Conservation (phyloP, 2,797 vertebrate species). For the Coregonus sp. region DNA sequence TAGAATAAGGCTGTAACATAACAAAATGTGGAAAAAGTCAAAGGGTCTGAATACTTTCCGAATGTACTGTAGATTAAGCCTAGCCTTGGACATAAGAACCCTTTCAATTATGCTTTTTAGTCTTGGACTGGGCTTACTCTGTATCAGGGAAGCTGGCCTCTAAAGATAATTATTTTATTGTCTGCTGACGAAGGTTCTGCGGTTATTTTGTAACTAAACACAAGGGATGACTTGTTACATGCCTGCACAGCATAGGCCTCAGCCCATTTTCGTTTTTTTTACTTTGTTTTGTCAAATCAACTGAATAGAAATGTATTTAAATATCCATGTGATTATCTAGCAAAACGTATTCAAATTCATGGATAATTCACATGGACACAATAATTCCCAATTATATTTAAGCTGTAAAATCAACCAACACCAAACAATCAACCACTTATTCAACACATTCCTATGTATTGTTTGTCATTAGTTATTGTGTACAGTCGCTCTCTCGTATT, state of each 20-base stretch:
- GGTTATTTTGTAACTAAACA: background rate
- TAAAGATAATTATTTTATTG: background rate
- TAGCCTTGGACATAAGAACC: background rate
- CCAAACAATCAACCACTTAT: background rate
- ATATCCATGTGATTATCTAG: slow-evolving; percentile 11
- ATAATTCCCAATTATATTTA: background rate
- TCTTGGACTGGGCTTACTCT: background rate
- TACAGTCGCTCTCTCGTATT: slow-evolving; percentile 39
- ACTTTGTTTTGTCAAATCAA: slow-evolving; percentile 6
- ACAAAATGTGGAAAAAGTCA: too few species aligned
- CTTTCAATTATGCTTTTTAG: background rate
- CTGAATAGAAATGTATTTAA: slow-evolving; percentile 4
- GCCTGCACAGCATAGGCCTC: background rate
- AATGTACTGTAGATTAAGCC: background rate
- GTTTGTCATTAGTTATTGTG: background rate
- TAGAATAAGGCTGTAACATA: too few species aligned
- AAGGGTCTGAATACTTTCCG: too few species aligned
- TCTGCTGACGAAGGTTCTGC: background rate
- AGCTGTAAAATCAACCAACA: background rate
- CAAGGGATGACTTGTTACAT: background rate
- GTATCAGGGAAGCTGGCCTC: background rate
- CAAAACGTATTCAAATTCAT: slow-evolving; percentile 26
- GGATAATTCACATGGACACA: slow-evolving; percentile 23
- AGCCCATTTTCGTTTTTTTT: slow-evolving; percentile 11
- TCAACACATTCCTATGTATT: background rate